Evolutionary conservation across 2,888 invertebrate species (phyloP).

Genomic region (Leptodirus hochenwartii): DNA sequence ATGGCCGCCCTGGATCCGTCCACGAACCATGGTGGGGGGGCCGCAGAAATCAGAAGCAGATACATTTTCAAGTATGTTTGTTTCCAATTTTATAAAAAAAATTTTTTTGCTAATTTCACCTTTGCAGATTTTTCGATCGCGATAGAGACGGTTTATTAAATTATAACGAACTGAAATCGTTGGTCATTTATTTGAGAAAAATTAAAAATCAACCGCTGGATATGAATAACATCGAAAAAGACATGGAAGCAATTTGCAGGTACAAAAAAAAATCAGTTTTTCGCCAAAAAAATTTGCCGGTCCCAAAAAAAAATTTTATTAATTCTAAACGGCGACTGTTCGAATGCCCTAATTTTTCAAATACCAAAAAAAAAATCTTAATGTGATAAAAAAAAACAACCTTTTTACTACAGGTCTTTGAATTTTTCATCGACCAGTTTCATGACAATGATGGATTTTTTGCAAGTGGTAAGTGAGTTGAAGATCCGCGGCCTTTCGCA

Average conservation of each 20-base stretch:
- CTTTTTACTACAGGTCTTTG: constrained; percentile 6
- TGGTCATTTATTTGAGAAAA: constrained; percentile 35
- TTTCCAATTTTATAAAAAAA: constrained; percentile 1
- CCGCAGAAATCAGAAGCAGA: constrained; percentile 48
- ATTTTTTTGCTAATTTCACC: no score
- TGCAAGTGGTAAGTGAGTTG: constrained; percentile 43
- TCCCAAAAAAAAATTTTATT: no score
- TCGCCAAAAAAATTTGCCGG: no score
- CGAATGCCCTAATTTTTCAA: neutral
- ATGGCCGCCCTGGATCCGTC: constrained; percentile 43
- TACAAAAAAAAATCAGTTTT: no score
- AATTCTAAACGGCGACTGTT: no score
- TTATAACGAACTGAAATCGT: constrained; percentile 37
- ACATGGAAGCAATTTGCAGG: no score
- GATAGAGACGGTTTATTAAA: constrained; percentile 34
- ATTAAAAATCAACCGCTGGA: constrained; percentile 34
- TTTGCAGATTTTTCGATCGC: constrained; percentile 38
- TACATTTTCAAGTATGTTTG: constrained; percentile 42
- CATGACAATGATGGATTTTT: constrained; percentile 29
- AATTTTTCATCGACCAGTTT: constrained; percentile 16
- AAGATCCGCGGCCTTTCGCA: constrained; percentile 48
- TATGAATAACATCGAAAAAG: constrained; percentile 33
- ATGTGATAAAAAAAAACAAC: neutral
- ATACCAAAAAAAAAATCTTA: neutral
- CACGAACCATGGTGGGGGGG: constrained; percentile 41